phyloP scores from a whole-genome alignment of 1,140 invertebrate genomes.

The Euwallacea fornicatus region DNA sequence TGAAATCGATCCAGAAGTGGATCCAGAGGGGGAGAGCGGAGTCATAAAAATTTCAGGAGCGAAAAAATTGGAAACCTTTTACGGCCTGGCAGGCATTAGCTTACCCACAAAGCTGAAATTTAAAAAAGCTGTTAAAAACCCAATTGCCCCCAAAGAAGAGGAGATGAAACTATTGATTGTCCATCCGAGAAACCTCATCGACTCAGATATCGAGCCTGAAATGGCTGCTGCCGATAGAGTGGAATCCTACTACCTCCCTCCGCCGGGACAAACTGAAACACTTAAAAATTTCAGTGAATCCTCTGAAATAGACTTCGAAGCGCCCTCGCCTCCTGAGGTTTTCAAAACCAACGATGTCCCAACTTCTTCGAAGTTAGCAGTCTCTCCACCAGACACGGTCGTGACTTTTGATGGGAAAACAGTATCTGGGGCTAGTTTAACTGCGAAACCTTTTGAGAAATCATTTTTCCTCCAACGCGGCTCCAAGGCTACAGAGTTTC shows the following conservation, averaged over 20 bases:
- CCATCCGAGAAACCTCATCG: background rate
- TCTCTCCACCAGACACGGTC: conserved; percentile 56
- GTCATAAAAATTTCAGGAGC: conserved; percentile 56
- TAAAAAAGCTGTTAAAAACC: background rate
- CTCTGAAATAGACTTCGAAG: conserved; percentile 49
- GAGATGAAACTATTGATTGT: background rate
- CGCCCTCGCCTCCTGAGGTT: conserved; percentile 6
- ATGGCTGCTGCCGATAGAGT: conserved; percentile 70
- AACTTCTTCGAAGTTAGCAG: conserved; percentile 51
- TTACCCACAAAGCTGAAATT: conserved; percentile 55
- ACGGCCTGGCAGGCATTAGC: conserved; percentile 62
- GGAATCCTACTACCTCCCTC: conserved; percentile 70
- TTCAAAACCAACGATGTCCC: background rate
- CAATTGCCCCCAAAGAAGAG: background rate
- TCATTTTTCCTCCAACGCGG: conserved; percentile 54
- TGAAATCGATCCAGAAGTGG: conserved; percentile 50
- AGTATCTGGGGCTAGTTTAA: conserved; percentile 64
- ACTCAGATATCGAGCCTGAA: conserved; percentile 47
- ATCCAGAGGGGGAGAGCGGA: conserved; percentile 58
- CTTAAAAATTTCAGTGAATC: conserved; percentile 45
- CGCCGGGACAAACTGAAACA: conserved; percentile 51
- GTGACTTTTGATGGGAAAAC: conserved; percentile 74
- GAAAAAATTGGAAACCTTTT: conserved; percentile 64
- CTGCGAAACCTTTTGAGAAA: conserved; percentile 58
- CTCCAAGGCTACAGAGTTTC: conserved; percentile 60